Conservation (phyloP, 2,113 vertebrate genomes). For the Callionymus lyra region DNA sequence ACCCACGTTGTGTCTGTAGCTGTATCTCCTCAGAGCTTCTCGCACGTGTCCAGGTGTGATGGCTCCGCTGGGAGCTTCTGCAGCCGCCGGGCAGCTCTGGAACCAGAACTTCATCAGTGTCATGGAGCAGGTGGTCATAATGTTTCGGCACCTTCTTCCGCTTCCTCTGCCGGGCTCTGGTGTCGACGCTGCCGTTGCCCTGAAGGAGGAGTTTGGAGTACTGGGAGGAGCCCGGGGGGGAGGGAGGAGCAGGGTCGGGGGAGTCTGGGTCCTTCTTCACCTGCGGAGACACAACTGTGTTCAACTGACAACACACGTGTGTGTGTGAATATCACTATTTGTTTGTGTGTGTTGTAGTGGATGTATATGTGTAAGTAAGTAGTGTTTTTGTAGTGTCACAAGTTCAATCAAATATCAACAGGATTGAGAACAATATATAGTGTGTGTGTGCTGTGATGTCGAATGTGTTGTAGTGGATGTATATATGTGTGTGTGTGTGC, state of each 20-base stretch:
- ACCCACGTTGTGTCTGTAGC: constrained; percentile 72
- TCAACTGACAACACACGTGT: too few species aligned
- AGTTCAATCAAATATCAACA: too few species aligned
- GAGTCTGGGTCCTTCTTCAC: constrained; percentile 74
- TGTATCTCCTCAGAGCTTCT: constrained; percentile 90
- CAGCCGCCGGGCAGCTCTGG: constrained; percentile 44
- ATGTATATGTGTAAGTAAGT: too few species aligned
- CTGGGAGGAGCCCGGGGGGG: constrained; percentile 57
- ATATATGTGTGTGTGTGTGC: too few species aligned
- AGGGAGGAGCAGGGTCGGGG: constrained; percentile 57
- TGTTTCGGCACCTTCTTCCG: constrained; percentile 45
- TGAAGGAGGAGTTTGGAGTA: constrained; percentile 44
- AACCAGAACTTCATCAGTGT: background rate
- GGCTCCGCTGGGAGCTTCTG: constrained; percentile 83
- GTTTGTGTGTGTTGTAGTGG: too few species aligned
- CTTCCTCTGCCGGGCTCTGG: constrained; percentile 45
- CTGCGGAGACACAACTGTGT: too few species aligned
- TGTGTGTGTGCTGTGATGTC: too few species aligned
- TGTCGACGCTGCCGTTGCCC: constrained; percentile 54
- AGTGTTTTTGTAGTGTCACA: too few species aligned
- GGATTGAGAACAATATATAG: too few species aligned
- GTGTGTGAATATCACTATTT: too few species aligned
- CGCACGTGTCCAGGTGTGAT: constrained; percentile 97
- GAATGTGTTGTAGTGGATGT: too few species aligned
- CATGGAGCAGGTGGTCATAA: too few species aligned